Base-by-base conservation (phyloP, 2,797 vertebrate genomes). In the Dermochelys coriacea region DNA sequence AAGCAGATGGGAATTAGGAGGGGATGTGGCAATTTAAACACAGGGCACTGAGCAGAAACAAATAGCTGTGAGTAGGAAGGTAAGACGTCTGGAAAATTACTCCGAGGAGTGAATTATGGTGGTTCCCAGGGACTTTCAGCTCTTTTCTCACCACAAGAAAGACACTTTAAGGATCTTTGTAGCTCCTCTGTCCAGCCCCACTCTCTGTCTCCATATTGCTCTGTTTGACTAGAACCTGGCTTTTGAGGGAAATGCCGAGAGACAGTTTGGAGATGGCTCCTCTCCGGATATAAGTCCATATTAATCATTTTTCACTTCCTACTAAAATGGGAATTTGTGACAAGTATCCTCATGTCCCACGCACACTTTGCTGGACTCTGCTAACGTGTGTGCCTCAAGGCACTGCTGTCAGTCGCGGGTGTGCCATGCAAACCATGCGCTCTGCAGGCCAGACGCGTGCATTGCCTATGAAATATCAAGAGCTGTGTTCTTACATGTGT, bases 1-100 rank as follows among this genome's bases (percentile, higher is more conserved):
- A 97, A 95, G 96, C 93, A 98, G 84, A 95, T 31, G 96, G 97
- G 90, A 96, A 37, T 23, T 59, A 91, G 87, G 88, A 87, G 91
- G 87, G 94, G 80, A 88, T 0, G 49, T 86, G 87, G 80, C 86
- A 54, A 86, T 47, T 81, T 81, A 96, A 59, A 80, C 77, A 88
- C 1, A 59, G 86, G 84, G 55, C 84, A 78, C 3, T 49, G 82
- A 68, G 68, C 68, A 85, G 95, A 75, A 77, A 61, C 68, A 12
- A 52, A 68, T 29, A 54, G 8, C 80, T 3, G 25, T 18, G 54
- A 52, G 55, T 55, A 50, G 41, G 77, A 47, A 6, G 79, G 90
- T 31, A 54, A 21, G 3, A 4, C 50, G 27, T 57, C 15, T 14
- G 83, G 64, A 74, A 12, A 93, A 2, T 4, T 78, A n/a, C 34